phyloP scores from a whole-genome alignment of 2,113 vertebrate species.

The Python bivittatus region DNA sequence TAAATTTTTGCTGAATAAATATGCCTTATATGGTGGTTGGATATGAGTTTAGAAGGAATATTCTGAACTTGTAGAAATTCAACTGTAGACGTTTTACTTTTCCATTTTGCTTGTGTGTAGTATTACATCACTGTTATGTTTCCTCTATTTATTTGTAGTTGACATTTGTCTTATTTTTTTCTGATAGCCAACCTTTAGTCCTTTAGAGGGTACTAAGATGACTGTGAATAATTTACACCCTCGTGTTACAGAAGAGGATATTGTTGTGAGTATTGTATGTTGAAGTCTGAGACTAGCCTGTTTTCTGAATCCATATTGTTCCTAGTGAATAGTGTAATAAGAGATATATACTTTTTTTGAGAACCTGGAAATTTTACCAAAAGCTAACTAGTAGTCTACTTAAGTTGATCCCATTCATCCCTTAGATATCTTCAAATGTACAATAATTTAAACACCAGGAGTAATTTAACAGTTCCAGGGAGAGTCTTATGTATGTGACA shows the following conservation, averaged over 20 bases:
- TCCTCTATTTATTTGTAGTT: neutral
- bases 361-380: neutral
- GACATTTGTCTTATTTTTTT: constrained; percentile 31
- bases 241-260: constrained; percentile 96
- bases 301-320: constrained; percentile 4
- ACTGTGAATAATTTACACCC: constrained; percentile 96
- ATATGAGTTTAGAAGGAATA: neutral
- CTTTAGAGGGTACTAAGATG: constrained; percentile 97
- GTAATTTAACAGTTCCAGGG: neutral
- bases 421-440: neutral
- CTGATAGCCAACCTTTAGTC: constrained; percentile 86
- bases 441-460: neutral
- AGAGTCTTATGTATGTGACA: neutral
- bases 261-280: constrained; percentile 84
- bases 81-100: neutral
- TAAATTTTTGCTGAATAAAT: neutral
- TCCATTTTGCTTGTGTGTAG: neutral
- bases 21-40: neutral
- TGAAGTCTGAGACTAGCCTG: neutral
- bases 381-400: neutral
- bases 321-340: neutral
- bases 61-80: neutral
- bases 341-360: neutral
- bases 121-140: neutral
- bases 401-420: neutral